Percentiles rank a stretch among this genome's conserved stretches.
Conservation (phyloP, 1,140 invertebrate genomes). For the Bactericera cockerelli region DNA sequence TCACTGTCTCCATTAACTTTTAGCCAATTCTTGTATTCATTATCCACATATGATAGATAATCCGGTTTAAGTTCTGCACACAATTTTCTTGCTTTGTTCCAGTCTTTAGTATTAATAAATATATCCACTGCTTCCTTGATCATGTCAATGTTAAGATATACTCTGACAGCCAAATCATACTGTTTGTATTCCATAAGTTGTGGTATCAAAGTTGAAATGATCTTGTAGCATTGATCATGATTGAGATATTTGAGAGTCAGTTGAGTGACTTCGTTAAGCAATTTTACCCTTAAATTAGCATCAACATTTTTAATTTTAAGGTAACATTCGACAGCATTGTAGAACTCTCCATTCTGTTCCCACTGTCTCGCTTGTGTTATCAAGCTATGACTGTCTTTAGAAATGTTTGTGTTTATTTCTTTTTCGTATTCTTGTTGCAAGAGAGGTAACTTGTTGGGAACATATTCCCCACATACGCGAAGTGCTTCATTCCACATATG, state of each 20-base stretch:
- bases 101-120: conserved; percentile 61
- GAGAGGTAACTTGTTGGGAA: conserved; percentile 62
- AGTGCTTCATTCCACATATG: conserved; percentile 91
- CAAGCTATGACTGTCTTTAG: conserved; percentile 36
- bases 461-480: conserved; percentile 83
- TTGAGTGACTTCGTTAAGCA: conserved; percentile 16
- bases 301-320: conserved; percentile 30
- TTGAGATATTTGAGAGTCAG: conserved; percentile 18
- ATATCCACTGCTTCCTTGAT: conserved; percentile 73
- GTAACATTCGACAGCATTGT: conserved; percentile 39
- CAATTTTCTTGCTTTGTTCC: conserved; percentile 65
- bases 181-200: conserved; percentile 24
- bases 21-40: conserved; percentile 63
- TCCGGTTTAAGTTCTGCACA: conserved; percentile 70
- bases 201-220: conserved; percentile 2
- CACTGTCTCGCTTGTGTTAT: conserved; percentile 57
- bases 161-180: conserved; percentile 30
- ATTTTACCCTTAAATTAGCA: conserved; percentile 13
- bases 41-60: conserved; percentile 53
- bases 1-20: conserved; percentile 65
- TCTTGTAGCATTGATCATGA: conserved; percentile 7
- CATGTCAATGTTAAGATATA: conserved; percentile 60
- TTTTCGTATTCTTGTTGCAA: conserved; percentile 41
- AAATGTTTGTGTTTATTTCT: conserved; percentile 29
- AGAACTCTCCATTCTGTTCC: conserved; percentile 57